Base-by-base conservation (phyloP, 2,888 invertebrate genomes). In the Netelia inedita region DNA sequence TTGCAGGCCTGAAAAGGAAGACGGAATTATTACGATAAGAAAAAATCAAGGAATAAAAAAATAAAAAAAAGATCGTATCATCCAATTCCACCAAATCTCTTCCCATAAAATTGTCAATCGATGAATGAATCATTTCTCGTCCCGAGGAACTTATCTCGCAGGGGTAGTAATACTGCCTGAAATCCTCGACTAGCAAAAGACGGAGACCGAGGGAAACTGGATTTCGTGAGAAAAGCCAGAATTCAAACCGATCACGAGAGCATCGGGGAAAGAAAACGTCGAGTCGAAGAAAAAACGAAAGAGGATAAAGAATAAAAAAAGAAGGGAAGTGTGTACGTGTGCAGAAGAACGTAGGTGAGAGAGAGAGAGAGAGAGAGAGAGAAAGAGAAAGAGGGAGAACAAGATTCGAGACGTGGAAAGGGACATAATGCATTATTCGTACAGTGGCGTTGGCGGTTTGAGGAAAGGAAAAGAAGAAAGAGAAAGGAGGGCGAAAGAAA, bases 1-100 rank as follows among this genome's bases (percentile, higher is more conserved):
- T 98, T 98, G 95, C 99, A 99, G n/a, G 99, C 99, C 96, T 97
- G 94, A 61, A 89, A 89, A 57, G 61, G 87, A 74, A 19, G 46
- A 46, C 1, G 6, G 35, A 35, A 35, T 35, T 46, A 75, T 69
- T 55, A 68, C 46, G 11, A 53, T 11, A 21, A 50, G 61, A 55
- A 19, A 46, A 41, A n/a, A 16, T 35, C 35, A 23, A 19, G 3
- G 11, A 46, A 57, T 59, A 11, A 41, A 2, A n/a, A 50, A 46
- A 74, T 35, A 21, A 10, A 61, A 10, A 23, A 21, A 28, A 61
- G n/a, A n/a, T n/a, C n/a, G n/a, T n/a, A n/a, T 61, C 23, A 21
- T 59, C 21, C 21, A 59, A 59, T 59, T 21, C 19, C 10, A 59
- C 65, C 50, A n/a, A 53, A 41, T 59, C 65, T 41, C 21, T 41